A percentile compares a stretch with the other conserved stretches of the same genome.
Evolutionary conservation across 2,797 vertebrate genomes (phyloP).

Genomic region (Arnoldichthys spilopterus): DNA sequence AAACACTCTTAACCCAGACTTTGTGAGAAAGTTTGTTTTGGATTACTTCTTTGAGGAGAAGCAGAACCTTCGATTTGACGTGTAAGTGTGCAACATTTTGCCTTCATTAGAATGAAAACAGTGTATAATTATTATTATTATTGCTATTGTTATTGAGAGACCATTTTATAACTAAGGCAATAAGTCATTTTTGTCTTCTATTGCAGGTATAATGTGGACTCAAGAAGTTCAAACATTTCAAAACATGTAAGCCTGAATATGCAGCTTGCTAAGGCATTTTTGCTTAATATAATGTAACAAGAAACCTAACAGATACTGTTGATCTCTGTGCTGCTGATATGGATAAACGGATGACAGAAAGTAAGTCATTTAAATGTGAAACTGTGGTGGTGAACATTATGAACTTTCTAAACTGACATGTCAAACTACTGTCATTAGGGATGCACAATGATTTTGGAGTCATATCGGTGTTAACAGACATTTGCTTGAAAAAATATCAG

Average conservation of each 20-base stretch:
- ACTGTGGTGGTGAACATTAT: neutral
- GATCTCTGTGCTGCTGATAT: slow-evolving; percentile 30
- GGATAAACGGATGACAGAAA: slow-evolving; percentile 49
- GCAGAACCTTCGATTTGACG: slow-evolving; percentile 95
- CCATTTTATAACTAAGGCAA: neutral
- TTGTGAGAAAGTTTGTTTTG: slow-evolving; percentile 94
- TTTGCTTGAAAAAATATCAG: no score
- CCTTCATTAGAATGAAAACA: no score
- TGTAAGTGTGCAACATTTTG: slow-evolving; percentile 84
- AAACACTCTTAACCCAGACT: slow-evolving; percentile 96
- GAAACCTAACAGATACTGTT: neutral
- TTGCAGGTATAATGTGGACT: slow-evolving; percentile 93
- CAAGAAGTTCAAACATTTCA: slow-evolving; percentile 92
- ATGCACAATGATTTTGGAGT: no score
- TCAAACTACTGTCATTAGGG: no score
- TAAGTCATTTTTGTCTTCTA: slow-evolving; percentile 49
- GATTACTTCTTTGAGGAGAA: slow-evolving; percentile 99
- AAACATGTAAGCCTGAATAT: slow-evolving; percentile 85
- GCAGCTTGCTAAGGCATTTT: neutral
- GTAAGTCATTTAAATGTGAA: slow-evolving; percentile 37
- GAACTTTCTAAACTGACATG: neutral
- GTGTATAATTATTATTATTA: neutral
- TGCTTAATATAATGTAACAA: neutral
- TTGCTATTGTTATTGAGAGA: neutral
- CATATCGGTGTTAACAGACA: no score